Evolutionary conservation across 2,888 invertebrate genomes (phyloP).

Genomic region (Ophion ventricosus): DNA sequence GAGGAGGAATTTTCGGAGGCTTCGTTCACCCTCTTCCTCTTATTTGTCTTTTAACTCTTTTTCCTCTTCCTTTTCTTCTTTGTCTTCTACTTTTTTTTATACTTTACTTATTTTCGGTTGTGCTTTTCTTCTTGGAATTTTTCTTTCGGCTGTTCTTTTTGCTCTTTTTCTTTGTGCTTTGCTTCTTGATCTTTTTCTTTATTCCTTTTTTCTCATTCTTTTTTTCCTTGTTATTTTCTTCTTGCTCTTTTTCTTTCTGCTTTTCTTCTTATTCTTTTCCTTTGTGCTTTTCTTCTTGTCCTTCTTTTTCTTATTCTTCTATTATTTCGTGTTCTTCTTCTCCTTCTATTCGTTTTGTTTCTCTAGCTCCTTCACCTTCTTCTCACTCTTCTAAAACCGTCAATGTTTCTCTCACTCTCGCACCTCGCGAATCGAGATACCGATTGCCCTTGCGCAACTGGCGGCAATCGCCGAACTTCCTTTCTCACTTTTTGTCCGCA

Average conservation of each 20-base stretch:
- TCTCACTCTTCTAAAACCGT: neutral
- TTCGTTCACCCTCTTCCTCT: too few species aligned
- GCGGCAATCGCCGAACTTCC: neutral
- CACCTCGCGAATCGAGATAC: neutral
- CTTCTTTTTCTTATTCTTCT: neutral
- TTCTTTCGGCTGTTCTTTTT: neutral
- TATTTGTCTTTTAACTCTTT: too few species aligned
- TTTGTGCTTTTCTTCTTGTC: neutral
- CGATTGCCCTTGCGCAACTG: constrained; percentile 13
- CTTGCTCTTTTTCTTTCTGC: neutral
- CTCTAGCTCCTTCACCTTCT: neutral
- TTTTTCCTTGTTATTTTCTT: neutral
- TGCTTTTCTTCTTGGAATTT: neutral
- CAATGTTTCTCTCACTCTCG: neutral
- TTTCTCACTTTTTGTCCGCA: neutral
- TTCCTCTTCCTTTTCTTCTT: too few species aligned
- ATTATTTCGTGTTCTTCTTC: neutral
- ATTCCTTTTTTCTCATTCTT: neutral
- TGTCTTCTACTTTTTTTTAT: too few species aligned
- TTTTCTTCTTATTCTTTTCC: neutral
- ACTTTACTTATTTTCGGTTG: neutral
- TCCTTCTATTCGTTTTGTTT: neutral
- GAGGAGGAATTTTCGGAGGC: too few species aligned
- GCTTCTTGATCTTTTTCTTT: neutral
- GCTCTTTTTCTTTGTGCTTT: neutral